A percentile compares a stretch with the other conserved stretches of the same genome.
These are phyloP conservation scores for Papilio glaucus DNA, from an alignment of 1,140 invertebrate genomes.

Conservation along the genomic window DNA sequence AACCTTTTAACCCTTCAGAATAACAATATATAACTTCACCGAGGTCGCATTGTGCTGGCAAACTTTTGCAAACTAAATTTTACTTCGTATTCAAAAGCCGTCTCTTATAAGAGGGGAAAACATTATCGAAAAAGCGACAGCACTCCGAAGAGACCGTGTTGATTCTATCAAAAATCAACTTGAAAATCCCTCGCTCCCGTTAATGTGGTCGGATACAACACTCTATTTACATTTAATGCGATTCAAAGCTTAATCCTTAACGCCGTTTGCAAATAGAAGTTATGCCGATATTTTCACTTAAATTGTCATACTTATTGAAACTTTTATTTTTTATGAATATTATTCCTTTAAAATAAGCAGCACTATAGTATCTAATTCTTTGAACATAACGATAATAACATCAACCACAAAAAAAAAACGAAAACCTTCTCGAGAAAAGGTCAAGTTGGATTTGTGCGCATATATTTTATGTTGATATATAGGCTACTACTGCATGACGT, in stretches of 20 bases:
- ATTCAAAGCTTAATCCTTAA: too few relatives aligned
- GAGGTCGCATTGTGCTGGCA: constrained; percentile 55
- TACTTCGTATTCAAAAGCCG: constrained; percentile 71
- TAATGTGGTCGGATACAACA: constrained; percentile 42
- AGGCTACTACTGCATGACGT: constrained; percentile 25
- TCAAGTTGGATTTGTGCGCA: constrained; percentile 59
- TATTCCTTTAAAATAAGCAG: neutral
- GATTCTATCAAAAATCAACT: constrained; percentile 81
- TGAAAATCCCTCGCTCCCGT: constrained; percentile 52
- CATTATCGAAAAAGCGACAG: constrained; percentile 76
- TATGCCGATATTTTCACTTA: too few relatives aligned
- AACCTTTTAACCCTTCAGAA: constrained; percentile 59
- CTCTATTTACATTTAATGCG: neutral
- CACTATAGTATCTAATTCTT: constrained; percentile 43
- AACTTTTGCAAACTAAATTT: constrained; percentile 78
- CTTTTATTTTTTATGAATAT: neutral
- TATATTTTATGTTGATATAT: constrained; percentile 64
- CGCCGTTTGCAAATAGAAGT: too few relatives aligned
- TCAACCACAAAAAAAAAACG: constrained; percentile 49
- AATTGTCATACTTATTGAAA: too few relatives aligned
- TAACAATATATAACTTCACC: constrained; percentile 79
- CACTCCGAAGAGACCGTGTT: constrained; percentile 70
- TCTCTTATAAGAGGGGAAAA: constrained; percentile 69
- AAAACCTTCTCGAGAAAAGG: constrained; percentile 64
- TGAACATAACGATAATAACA: constrained; percentile 42